Evolutionary conservation across 2,888 invertebrate genomes (phyloP), one percentile per base, ranked within the genome.

Genomic region (Cylindroiulus punctatus): DNA sequence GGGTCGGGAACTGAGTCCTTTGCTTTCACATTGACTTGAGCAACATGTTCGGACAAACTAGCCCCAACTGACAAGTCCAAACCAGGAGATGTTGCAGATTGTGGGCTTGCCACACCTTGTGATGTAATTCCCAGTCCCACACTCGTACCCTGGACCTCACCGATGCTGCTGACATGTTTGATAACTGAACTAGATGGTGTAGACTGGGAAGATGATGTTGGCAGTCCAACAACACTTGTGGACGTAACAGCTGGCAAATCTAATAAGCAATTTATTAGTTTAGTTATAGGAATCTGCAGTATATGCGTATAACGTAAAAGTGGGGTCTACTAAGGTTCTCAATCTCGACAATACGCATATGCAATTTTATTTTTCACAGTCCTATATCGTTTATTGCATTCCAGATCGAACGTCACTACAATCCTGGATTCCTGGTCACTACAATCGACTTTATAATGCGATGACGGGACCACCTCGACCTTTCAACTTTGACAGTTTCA

Each of bases 61-160:
- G 85, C 36, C 30, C 57, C 84, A 52, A 44, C 36, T 52, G 84
- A 52, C 36, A 52, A 84, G 1, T 84, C 84, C n/a, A 47, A 22
- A 52, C 52, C 30, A 17, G 52, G 52, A 12, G 52, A 84, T 22
- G 84, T n/a, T 83, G 83, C 22, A 19, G 40, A 44, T 83, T 40
- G 83, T 17, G 83, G 83, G 40, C 83, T 83, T 40, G 42, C 83
- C 0, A 83, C 83, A 10, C 83, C 44, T n/a, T 17, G 40, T 26
- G 44, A 40, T 83, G 44, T 40, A n/a, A 83, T 12, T 36, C 40
- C 83, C 40, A 76, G 76, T 76, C 30, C 76, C 17, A 30, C 76
- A 76, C 30, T 32, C 4, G 14, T 17, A 76, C 30, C 17, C 17
- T 76, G 76, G 14, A 30, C 76, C 12, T 76, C 76, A 76, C 30